A percentile compares a stretch with the other conserved stretches of the same genome.
Evolutionary conservation across 2,113 vertebrate genomes (phyloP).

Genomic region (Pelobates fuscus): DNA sequence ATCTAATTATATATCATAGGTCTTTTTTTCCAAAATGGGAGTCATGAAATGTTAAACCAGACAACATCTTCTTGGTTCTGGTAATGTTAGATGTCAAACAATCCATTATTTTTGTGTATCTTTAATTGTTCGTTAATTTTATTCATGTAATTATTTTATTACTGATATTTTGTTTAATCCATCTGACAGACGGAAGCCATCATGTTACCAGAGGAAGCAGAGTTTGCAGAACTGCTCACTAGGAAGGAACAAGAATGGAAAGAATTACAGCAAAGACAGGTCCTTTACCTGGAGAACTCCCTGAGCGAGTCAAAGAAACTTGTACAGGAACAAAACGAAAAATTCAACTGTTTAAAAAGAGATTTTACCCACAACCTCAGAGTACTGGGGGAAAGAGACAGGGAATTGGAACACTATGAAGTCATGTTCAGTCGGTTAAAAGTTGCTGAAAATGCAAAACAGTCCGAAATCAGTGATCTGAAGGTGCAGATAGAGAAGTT

Average conservation of each 20-base stretch:
- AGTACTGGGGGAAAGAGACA: slow-evolving; percentile 75
- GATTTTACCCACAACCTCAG: slow-evolving; percentile 76
- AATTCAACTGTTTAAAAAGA: slow-evolving; percentile 65
- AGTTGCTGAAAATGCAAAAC: slow-evolving; percentile 61
- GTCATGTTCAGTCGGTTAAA: slow-evolving; percentile 56
- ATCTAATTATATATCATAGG: too few relatives aligned
- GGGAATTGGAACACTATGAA: slow-evolving; percentile 72
- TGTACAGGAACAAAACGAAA: slow-evolving; percentile 60
- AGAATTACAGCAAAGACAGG: slow-evolving; percentile 60
- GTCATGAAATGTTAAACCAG: too few relatives aligned
- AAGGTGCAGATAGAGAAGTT: slow-evolving; percentile 65
- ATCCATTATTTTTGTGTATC: too few relatives aligned
- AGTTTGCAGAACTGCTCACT: slow-evolving; percentile 63
- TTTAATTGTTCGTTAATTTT: too few relatives aligned
- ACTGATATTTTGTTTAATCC: too few relatives aligned
- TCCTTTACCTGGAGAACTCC: slow-evolving; percentile 62
- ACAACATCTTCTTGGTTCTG: too few relatives aligned
- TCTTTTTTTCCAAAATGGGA: too few relatives aligned
- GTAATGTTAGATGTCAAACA: too few relatives aligned
- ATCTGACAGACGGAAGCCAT: not conserved
- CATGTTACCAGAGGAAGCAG: slow-evolving; percentile 57
- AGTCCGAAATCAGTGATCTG: slow-evolving; percentile 70
- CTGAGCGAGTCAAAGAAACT: slow-evolving; percentile 58
- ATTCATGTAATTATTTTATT: too few relatives aligned
- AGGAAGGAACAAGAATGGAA: slow-evolving; percentile 75